A percentile compares a stretch with the other conserved stretches of the same genome.
These are phyloP conservation scores for Globodera ellingtonae DNA, from an alignment of 1,140 invertebrate genomes.

Conservation along the genomic window DNA sequence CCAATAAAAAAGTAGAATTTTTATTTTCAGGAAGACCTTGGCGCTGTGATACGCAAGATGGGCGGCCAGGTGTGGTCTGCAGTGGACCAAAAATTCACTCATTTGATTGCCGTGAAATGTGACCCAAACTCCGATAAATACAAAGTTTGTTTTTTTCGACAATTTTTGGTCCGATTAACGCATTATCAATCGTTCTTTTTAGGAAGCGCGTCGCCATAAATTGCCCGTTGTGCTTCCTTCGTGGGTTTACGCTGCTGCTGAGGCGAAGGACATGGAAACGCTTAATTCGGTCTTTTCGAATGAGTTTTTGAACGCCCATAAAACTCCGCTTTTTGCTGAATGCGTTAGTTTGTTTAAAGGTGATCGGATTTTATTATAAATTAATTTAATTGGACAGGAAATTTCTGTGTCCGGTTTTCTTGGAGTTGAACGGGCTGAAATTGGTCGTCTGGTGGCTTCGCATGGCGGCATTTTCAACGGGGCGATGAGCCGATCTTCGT, in stretches of 20 bases:
- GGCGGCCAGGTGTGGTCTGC: neutral
- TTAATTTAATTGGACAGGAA: neutral
- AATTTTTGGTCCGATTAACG: neutral
- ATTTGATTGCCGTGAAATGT: conserved; percentile 24
- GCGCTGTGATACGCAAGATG: neutral
- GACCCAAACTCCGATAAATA: conserved; percentile 21
- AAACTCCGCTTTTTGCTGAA: neutral
- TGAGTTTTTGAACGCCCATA: neutral
- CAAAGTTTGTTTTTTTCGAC: neutral
- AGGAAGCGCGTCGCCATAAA: neutral
- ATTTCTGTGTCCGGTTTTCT: conserved; percentile 29
- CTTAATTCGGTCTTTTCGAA: neutral
- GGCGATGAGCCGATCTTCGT: conserved; percentile 9
- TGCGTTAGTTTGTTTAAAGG: neutral
- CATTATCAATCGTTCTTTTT: neutral
- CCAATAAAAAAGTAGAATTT: no score
- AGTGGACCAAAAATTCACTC: conserved; percentile 18
- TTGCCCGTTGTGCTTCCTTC: conserved; percentile 19
- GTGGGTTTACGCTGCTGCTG: conserved; percentile 17
- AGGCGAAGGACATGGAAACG: neutral
- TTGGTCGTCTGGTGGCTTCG: conserved; percentile 19
- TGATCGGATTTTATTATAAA: neutral
- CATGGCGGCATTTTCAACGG: conserved; percentile 30
- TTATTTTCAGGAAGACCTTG: neutral
- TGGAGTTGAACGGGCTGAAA: neutral